Base-by-base conservation (phyloP, 2,113 vertebrate species). In the Symphodus melops region DNA sequence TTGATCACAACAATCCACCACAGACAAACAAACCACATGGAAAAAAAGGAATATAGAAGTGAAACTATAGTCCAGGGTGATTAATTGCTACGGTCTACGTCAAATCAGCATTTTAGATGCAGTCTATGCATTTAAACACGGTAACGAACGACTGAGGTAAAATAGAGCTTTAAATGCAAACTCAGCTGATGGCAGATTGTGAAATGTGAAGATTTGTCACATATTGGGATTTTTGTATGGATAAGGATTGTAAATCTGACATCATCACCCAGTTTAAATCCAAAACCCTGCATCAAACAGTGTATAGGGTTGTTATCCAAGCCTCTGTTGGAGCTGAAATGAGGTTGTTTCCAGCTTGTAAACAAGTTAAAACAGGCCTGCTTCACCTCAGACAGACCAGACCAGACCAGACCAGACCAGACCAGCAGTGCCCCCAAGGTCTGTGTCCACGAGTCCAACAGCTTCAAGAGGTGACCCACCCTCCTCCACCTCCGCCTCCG, bases 301-400 rank as follows among this genome's bases (percentile, higher is more conserved):
- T 10, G 14, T 11, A 13, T 11, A 13, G 4, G 42, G 37, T 70
- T 39, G 46, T 48, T 8, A 48, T 19, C 9, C 13, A 12, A 16
- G 0, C 21, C 57, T 39, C 37, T 53, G 25, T 10, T 14, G 41
- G 37, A 19, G 49, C 44, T 21, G 21, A 64, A 80, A 49, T 52
- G 4, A 42, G 53, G 23, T 39, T 49, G 20, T 25, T 7, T 53
- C 13, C 1, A 62, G 56, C 52, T 19, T 1, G 17, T 9, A 44
- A 77, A 84, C 86, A 8, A 72, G 81, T 86, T 75, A 23, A 79
- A 77, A 87, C 88, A 83, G 52, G 87, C 41, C 62, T 56, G 20
- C 16, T 3, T 62, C 59, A 42, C 48, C 55, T 77, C n/a, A 3
- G 49, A 37, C 60, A 49, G 59, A 41, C 66, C 81, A 72, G 68